phyloP scores from a whole-genome alignment of 2,113 vertebrate genomes.

The Campylorhamphus procurvoides region DNA sequence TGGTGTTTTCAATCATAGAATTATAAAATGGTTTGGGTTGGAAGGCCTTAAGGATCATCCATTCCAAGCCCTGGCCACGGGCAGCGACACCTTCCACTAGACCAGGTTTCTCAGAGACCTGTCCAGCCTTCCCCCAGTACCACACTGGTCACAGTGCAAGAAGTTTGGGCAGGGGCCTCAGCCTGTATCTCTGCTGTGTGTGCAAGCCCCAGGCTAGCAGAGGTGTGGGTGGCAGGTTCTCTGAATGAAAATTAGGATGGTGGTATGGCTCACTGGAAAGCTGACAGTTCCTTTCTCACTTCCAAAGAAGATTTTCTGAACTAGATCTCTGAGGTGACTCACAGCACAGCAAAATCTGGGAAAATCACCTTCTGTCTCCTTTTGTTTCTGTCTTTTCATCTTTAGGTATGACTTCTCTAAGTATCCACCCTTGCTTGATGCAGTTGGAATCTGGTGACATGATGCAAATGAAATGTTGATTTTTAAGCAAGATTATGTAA shows the following conservation, averaged over 20 bases:
- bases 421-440: neutral
- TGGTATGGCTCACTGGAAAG: neutral
- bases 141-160: neutral
- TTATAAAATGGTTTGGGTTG: neutral
- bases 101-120: neutral
- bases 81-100: neutral
- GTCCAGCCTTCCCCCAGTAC: neutral
- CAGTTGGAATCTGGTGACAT: neutral
- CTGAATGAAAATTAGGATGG: neutral
- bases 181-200: neutral
- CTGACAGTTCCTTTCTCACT: neutral
- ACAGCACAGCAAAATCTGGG: neutral
- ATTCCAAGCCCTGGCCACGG: neutral
- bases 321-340: neutral
- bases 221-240: neutral
- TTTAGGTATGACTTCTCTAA: neutral
- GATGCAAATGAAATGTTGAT: neutral
- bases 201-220: neutral
- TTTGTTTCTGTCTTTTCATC: neutral
- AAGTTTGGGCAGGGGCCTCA: neutral
- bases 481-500: neutral
- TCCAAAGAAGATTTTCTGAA: neutral
- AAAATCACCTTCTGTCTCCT: neutral
- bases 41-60: neutral
- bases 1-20: neutral